A percentile compares a stretch with the other conserved stretches of the same genome.
phyloP scores from a whole-genome alignment of 2,888 invertebrate genomes.

The Heliconius charithonia region DNA sequence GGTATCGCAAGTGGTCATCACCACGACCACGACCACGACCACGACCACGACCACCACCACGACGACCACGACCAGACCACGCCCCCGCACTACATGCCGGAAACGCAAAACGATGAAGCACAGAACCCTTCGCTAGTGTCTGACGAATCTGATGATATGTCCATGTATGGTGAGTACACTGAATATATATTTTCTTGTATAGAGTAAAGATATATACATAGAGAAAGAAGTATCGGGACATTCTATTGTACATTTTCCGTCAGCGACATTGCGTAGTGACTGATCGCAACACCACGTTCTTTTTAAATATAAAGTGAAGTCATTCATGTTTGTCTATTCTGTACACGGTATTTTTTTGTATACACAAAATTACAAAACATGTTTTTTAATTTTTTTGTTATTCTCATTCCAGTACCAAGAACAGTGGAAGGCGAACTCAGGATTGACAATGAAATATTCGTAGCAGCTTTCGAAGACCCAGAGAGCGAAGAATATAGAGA shows the following conservation, averaged over 20 bases:
- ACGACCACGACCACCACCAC: conserved; percentile 54
- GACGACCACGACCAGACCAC: conserved; percentile 51
- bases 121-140: conserved; percentile 54
- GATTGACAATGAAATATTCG: conserved; percentile 87
- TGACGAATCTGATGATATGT: conserved; percentile 74
- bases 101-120: conserved; percentile 59
- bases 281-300: no score
- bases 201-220: no score
- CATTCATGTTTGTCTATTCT: no score
- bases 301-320: no score
- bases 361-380: no score
- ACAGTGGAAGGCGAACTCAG: conserved; percentile 87
- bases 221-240: no score
- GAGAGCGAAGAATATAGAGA: conserved; percentile 86
- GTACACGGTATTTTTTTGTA: no score
- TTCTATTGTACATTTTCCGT: no score
- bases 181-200: neutral
- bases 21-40: conserved; percentile 52
- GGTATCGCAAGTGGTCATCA: conserved; percentile 67
- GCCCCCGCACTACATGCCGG: conserved; percentile 40
- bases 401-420: conserved; percentile 83
- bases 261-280: no score
- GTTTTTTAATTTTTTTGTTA: neutral
- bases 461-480: conserved; percentile 82
- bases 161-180: conserved; percentile 80